Percentiles rank a stretch among this genome's conserved stretches.
phyloP scores from a whole-genome alignment of 2,888 invertebrate species.

The Noctua janthe region DNA sequence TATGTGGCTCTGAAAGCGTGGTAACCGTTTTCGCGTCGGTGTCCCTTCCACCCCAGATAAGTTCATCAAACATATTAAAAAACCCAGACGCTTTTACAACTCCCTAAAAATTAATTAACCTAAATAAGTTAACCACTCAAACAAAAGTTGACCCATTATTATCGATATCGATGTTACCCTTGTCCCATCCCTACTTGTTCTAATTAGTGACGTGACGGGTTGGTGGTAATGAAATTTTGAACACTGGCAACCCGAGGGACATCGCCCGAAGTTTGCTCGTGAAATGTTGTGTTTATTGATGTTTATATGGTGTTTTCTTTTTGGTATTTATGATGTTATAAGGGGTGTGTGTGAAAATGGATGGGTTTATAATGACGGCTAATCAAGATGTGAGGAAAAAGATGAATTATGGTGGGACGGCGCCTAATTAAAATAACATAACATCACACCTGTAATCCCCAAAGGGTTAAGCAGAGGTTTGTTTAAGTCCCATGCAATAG shows the following conservation, averaged over 20 bases:
- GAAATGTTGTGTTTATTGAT: constrained; percentile 40
- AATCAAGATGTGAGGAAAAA: neutral
- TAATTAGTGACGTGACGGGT: constrained; percentile 68
- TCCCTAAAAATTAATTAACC: constrained; percentile 41
- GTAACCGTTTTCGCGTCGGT: too few species aligned
- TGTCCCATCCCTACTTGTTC: constrained; percentile 62
- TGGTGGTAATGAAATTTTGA: constrained; percentile 70
- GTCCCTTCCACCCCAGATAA: too few species aligned
- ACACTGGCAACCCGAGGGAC: constrained; percentile 60
- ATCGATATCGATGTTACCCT: constrained; percentile 43
- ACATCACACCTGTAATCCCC: too few species aligned
- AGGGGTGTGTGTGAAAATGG: neutral
- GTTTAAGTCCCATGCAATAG: too few species aligned
- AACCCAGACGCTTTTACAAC: neutral
- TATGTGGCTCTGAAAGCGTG: too few species aligned
- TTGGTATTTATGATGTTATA: neutral
- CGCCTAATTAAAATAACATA: neutral
- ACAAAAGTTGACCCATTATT: constrained; percentile 16
- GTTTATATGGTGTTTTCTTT: constrained; percentile 2
- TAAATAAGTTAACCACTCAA: constrained; percentile 16
- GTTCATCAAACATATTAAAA: constrained; percentile 4
- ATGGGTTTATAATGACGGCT: neutral
- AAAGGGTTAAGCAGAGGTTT: too few species aligned
- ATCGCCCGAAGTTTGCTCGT: constrained; percentile 41
- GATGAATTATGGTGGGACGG: neutral